Conservation (phyloP, 23 tunicate species). For the Diplosoma virens region DNA sequence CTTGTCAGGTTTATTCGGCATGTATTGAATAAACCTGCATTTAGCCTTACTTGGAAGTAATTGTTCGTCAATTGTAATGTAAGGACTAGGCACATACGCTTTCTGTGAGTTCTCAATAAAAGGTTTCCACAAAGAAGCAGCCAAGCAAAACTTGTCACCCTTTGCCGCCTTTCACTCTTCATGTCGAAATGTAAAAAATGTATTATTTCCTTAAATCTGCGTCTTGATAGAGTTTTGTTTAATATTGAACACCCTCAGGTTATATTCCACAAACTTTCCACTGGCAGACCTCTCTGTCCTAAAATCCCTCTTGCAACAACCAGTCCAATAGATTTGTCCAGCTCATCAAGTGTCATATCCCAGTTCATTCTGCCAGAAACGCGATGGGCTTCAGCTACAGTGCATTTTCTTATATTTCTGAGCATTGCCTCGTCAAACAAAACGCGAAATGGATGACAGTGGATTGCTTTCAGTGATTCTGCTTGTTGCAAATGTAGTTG, state of each 20-base stretch:
- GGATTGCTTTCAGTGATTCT: too few species aligned
- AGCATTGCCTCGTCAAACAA: too few species aligned
- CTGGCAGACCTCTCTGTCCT: neutral
- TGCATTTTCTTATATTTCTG: too few species aligned
- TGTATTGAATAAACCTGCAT: slow-evolving; percentile 28
- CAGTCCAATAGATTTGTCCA: slow-evolving; percentile 26
- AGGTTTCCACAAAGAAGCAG: slow-evolving; percentile 18
- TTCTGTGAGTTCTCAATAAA: slow-evolving; percentile 17
- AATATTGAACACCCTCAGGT: slow-evolving; percentile 7
- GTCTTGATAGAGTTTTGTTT: neutral
- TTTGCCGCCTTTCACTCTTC: slow-evolving; percentile 18
- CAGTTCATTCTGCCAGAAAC: too few species aligned
- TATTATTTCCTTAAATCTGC: slow-evolving; percentile 22
- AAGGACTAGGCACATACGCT: neutral
- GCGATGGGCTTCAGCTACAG: too few species aligned
- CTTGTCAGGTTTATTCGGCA: slow-evolving; percentile 26
- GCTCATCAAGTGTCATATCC: too few species aligned
- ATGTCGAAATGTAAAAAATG: slow-evolving; percentile 1
- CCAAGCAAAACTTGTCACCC: slow-evolving; percentile 16
- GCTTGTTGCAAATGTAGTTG: too few species aligned
- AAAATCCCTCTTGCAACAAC: slow-evolving; percentile 18
- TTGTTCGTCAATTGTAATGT: slow-evolving; percentile 22
- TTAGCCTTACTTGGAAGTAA: slow-evolving; percentile 10
- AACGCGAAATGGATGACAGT: too few species aligned
- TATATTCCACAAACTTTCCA: slow-evolving; percentile 4